Base-by-base conservation (phyloP, 2,888 invertebrate genomes). In the Drosophila niveifrons region DNA sequence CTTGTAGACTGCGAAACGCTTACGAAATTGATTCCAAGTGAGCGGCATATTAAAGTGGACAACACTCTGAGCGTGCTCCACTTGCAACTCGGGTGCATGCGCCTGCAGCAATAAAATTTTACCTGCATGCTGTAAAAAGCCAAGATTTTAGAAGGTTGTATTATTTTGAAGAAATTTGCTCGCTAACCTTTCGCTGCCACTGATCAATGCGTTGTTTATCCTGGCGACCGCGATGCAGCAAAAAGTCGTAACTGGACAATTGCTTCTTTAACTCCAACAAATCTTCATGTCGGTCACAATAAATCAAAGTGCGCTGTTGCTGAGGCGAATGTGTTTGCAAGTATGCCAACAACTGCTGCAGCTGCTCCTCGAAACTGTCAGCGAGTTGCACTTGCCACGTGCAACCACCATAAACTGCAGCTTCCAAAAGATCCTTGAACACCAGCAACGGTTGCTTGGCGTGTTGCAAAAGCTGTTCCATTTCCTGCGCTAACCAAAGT, bases 1-100 rank as follows among this genome's bases (percentile, higher is more conserved):
- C n/a, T n/a, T 56, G 31, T 44, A 29, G 39, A 41, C 39, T 7
- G 13, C 15, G 15, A 41, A 41, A 15, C 39, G 39, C 39, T 15
- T 41, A 7, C 15, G 13, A 13, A 41, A 41, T 7, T 41, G 39
- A 41, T 8, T 41, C 39, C 39, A 41, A 41, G 39, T 41, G 8
- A 15, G 13, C 15, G 39, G 39, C 39, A 41, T 41, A 2, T 41
- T 41, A 2, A 41, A 41, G 13, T 41, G 15, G 10, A 52, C 28
- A 2, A 52, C 8, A 23, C 17, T 15, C 13, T 52, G 23, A 1
- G 18, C 39, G 1, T 36, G 23, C 2, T 52, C 23, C 9, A 52
- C 13, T n/a, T 41, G 52, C 23, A 52, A 23, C 39, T 52, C 52
- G 6, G 52, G 52, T 6, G 39, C 52, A 18, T 52, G 39, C 13